phyloP scores from a whole-genome alignment of 2,797 vertebrate species.

The Oreochromis grahami region DNA sequence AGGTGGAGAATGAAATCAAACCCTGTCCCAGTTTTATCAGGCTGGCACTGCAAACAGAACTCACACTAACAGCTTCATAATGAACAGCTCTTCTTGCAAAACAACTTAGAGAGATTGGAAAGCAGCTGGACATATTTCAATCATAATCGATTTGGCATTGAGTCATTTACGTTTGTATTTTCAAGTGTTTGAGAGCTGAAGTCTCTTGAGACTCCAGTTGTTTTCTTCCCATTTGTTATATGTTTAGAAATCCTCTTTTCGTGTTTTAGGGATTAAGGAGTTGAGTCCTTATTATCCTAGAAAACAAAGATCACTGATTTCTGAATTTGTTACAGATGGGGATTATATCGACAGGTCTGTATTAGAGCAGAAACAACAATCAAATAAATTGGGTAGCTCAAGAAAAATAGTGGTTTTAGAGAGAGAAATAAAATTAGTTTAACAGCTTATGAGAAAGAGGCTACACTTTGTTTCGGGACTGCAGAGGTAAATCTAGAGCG shows the following conservation, averaged over 20 bases:
- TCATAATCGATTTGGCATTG: slow-evolving; percentile 34
- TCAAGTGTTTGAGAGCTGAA: neutral
- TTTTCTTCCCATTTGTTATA: neutral
- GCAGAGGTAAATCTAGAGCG: neutral
- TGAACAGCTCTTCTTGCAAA: slow-evolving; percentile 36
- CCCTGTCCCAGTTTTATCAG: neutral
- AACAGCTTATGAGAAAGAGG: slow-evolving; percentile 13
- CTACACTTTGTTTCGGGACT: slow-evolving; percentile 5
- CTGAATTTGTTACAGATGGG: neutral
- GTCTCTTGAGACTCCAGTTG: neutral
- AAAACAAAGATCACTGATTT: slow-evolving; percentile 2
- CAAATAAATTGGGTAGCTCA: neutral
- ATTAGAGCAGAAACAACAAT: neutral
- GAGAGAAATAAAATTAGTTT: slow-evolving; percentile 1
- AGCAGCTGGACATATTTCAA: slow-evolving; percentile 52
- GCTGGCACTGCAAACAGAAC: neutral
- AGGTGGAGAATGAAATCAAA: slow-evolving; percentile 19
- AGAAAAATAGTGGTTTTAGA: slow-evolving; percentile 16
- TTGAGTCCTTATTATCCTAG: neutral
- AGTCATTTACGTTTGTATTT: slow-evolving; percentile 17
- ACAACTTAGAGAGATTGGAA: slow-evolving; percentile 29
- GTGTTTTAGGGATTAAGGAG: neutral
- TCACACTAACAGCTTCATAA: slow-evolving; percentile 34
- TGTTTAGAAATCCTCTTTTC: neutral
- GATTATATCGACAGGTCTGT: neutral